Percentiles rank a stretch among this genome's conserved stretches.
phyloP scores from a whole-genome alignment of 1,140 invertebrate genomes.

The Mercenaria mercenaria region DNA sequence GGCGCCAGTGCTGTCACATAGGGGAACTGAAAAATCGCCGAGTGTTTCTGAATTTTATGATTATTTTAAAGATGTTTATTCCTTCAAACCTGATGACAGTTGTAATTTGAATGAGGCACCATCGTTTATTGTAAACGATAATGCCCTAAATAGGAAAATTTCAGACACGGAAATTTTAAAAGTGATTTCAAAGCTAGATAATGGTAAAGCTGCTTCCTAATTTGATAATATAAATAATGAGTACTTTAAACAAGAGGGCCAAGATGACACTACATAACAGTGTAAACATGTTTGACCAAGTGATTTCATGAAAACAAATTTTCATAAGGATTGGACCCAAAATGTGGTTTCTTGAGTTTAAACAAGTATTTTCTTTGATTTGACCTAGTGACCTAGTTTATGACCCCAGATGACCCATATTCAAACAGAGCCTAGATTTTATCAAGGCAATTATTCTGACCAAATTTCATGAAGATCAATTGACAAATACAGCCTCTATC shows the following conservation, averaged over 20 bases:
- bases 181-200: background rate
- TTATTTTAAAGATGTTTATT: background rate
- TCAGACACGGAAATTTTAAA: background rate
- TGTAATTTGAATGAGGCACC: background rate
- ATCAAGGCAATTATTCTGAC: too few species aligned
- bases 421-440: too few species aligned
- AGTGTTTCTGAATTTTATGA: background rate
- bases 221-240: constrained; percentile 28
- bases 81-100: background rate
- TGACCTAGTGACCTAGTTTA: too few species aligned
- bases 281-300: too few species aligned
- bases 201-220: background rate
- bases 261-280: too few species aligned
- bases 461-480: too few species aligned
- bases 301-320: too few species aligned
- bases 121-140: background rate
- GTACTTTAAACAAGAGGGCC: constrained; percentile 40
- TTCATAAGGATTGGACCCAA: too few species aligned
- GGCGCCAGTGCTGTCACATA: background rate
- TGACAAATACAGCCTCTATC: too few species aligned
- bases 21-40: background rate
- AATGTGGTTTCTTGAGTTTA: too few species aligned
- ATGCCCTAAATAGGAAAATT: background rate
- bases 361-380: too few species aligned
- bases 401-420: too few species aligned